A percentile compares a stretch with the other conserved stretches of the same genome.
These are phyloP conservation scores for Lutjanus campechanus DNA, from an alignment of 2,797 vertebrate species.

Conservation along the genomic window DNA sequence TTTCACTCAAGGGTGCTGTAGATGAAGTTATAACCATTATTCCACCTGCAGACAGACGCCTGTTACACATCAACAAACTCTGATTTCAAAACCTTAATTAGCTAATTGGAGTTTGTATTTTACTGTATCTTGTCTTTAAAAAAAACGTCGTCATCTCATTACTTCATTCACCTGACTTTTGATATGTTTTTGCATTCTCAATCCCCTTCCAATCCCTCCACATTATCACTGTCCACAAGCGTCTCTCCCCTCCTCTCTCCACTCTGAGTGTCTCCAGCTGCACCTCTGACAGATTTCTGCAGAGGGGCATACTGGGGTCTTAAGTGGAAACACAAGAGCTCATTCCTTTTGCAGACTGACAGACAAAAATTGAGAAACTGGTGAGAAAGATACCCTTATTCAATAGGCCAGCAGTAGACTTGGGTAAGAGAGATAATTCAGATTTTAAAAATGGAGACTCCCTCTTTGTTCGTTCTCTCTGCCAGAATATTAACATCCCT, in stretches of 20 bases:
- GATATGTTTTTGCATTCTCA: neutral
- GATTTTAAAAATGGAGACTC: constrained; percentile 15
- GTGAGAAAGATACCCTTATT: neutral
- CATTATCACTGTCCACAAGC: constrained; percentile 11
- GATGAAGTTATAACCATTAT: constrained; percentile 73
- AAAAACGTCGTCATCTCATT: neutral
- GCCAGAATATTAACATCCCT: constrained; percentile 50
- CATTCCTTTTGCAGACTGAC: constrained; percentile 11
- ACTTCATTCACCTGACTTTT: constrained; percentile 9
- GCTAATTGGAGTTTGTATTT: constrained; percentile 18
- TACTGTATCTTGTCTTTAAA: neutral
- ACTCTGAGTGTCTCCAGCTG: constrained; percentile 48
- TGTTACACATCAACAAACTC: constrained; percentile 54
- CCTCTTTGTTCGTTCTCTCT: constrained; percentile 29
- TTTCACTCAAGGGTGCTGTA: constrained; percentile 69
- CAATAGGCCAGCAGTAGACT: neutral
- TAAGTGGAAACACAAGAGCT: constrained; percentile 28
- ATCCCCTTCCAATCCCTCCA: neutral
- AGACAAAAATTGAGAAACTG: neutral
- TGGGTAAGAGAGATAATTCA: neutral
- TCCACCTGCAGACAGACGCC: constrained; percentile 63
- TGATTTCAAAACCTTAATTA: constrained; percentile 48
- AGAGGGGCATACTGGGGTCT: constrained; percentile 31
- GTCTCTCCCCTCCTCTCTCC: neutral
- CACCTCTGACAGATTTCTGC: constrained; percentile 35